Conservation (phyloP, 2,113 vertebrate species). For the Boleophthalmus pectinirostris region DNA sequence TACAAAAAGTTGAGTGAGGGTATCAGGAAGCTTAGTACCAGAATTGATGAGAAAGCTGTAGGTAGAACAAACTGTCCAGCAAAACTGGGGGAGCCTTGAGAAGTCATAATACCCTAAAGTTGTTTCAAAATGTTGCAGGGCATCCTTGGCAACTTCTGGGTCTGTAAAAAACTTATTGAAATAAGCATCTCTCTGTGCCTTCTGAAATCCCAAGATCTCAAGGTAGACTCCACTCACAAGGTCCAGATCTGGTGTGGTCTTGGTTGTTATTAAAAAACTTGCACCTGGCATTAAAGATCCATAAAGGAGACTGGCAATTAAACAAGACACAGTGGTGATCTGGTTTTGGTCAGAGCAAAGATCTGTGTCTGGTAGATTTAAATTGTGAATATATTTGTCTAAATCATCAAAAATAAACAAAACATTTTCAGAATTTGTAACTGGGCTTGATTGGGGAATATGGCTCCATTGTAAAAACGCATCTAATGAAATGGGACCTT, state of each 20-base stretch:
- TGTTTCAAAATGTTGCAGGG: conserved; percentile 61
- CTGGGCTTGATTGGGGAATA: conserved; percentile 10
- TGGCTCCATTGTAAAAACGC: conserved; percentile 48
- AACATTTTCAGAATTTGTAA: conserved; percentile 59
- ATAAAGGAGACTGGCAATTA: conserved; percentile 71
- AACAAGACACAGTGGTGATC: conserved; percentile 27
- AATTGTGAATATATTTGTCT: conserved; percentile 50
- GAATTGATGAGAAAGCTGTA: conserved; percentile 53
- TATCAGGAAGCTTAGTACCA: conserved; percentile 59
- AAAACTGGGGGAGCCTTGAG: conserved; percentile 71
- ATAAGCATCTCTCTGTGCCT: conserved; percentile 65
- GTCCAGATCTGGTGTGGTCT: conserved; percentile 16
- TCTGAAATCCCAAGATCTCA: conserved; percentile 70
- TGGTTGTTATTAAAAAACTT: conserved; percentile 65
- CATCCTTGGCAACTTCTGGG: conserved; percentile 23
- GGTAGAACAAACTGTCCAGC: conserved; percentile 74
- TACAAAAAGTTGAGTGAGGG: conserved; percentile 71
- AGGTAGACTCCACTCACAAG: conserved; percentile 39
- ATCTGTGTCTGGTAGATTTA: conserved; percentile 34
- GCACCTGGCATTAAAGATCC: conserved; percentile 69
- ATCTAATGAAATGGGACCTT: conserved; percentile 48
- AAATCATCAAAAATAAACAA: conserved; percentile 78
- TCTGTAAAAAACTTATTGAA: conserved; percentile 62
- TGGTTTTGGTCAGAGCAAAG: conserved; percentile 46
- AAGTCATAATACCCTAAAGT: conserved; percentile 70